These are phyloP conservation scores for Erinaceus europaeus DNA, from an alignment of 2,113 vertebrate genomes.

Conservation along the genomic window DNA sequence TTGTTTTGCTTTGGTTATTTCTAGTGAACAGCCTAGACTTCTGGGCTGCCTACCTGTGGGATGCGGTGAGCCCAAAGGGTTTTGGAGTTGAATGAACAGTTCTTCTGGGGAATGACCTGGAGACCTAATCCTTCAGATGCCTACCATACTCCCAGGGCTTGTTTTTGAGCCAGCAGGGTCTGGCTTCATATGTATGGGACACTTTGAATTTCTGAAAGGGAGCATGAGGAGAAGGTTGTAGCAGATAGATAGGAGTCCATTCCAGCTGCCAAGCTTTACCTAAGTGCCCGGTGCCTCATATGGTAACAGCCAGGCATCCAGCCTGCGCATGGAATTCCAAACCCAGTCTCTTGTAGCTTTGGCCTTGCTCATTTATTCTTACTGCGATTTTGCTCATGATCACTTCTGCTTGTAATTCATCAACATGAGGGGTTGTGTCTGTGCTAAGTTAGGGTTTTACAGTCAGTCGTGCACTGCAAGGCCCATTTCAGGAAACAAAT, in stretches of 20 bases:
- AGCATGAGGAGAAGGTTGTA: background rate
- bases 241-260: background rate
- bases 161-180: constrained; percentile 11
- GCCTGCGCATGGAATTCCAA: constrained; percentile 51
- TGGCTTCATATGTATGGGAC: constrained; percentile 30
- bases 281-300: background rate
- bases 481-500: constrained; percentile 27
- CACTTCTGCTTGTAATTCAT: constrained; percentile 48
- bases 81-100: background rate
- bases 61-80: background rate
- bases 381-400: background rate
- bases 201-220: constrained; percentile 17
- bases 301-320: constrained; percentile 37
- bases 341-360: background rate
- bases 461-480: constrained; percentile 50
- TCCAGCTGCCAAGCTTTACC: background rate
- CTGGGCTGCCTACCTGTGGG: background rate
- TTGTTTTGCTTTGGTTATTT: too few species aligned
- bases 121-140: constrained; percentile 26
- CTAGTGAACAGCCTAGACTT: too few species aligned
- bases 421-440: constrained; percentile 56
- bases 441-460: background rate
- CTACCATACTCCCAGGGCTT: background rate
- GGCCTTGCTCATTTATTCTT: constrained; percentile 41
- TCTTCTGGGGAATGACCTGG: background rate